Conservation (phyloP, 2,113 vertebrate genomes). For the Osmerus mordax region DNA sequence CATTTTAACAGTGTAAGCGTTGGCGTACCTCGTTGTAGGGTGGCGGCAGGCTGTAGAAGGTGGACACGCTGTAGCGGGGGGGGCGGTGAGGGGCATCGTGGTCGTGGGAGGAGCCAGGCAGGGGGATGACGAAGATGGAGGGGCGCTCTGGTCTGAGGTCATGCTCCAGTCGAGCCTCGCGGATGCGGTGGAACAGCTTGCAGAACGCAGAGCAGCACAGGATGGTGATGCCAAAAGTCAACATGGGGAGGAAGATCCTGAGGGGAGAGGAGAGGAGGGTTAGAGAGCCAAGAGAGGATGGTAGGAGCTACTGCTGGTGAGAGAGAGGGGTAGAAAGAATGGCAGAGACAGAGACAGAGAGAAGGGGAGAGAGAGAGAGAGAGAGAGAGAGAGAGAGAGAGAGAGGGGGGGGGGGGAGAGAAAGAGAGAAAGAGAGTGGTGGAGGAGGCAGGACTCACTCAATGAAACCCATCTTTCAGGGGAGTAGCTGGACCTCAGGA, state of each 20-base stretch:
- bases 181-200: slow-evolving; percentile 1
- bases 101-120: not conserved
- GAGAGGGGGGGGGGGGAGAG: not conserved
- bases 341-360: not conserved
- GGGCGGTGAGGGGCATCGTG: slow-evolving; percentile 6
- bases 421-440: not conserved
- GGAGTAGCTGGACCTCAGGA: not conserved
- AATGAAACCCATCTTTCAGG: too few relatives aligned
- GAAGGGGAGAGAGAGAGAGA: not conserved
- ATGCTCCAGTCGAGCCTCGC: not conserved
- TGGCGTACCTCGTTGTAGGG: slow-evolving; percentile 36
- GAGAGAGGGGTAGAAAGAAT: not conserved
- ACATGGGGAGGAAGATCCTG: slow-evolving; percentile 27
- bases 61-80: not conserved
- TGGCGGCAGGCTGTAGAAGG: slow-evolving; percentile 20
- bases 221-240: slow-evolving; percentile 1
- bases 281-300: not conserved
- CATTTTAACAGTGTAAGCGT: too few relatives aligned
- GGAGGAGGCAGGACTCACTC: not conserved
- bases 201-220: slow-evolving; percentile 28
- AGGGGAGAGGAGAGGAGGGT: too few relatives aligned
- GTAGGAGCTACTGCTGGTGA: not conserved
- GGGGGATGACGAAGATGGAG: slow-evolving; percentile 26
- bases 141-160: not conserved
- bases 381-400: not conserved